Percentiles rank a stretch among this genome's conserved stretches.
Evolutionary conservation across 2,113 vertebrate genomes (phyloP).

Genomic region (Genyomyrus donnyi): DNA sequence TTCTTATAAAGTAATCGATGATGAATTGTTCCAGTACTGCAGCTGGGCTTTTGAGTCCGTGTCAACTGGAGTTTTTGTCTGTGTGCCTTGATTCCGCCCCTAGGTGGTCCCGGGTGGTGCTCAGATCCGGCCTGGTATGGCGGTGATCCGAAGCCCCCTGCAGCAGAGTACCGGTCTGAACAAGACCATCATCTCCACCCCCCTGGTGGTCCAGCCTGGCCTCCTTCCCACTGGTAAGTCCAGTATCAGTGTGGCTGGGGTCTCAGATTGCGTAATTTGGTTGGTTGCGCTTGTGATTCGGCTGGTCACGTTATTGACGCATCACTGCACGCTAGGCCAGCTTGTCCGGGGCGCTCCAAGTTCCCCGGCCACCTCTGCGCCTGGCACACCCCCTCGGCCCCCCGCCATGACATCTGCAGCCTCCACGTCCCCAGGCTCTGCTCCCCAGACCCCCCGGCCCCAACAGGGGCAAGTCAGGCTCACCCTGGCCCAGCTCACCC

Average conservation of each 20-base stretch:
- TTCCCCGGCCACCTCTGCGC: conserved; percentile 54
- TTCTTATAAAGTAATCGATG: neutral
- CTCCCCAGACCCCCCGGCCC: conserved; percentile 56
- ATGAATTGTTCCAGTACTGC: neutral
- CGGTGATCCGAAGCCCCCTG: conserved; percentile 81
- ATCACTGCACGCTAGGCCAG: conserved; percentile 54
- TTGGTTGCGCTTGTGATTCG: neutral
- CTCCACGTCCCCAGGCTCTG: conserved; percentile 27
- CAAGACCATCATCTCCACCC: conserved; percentile 81
- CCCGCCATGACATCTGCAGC: conserved; percentile 35
- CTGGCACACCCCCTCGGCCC: conserved; percentile 37
- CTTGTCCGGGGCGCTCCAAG: conserved; percentile 70
- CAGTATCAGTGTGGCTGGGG: neutral
- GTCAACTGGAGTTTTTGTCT: neutral
- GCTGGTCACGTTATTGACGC: neutral
- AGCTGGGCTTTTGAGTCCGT: neutral
- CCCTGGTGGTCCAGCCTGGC: conserved; percentile 90
- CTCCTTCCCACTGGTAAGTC: conserved; percentile 41
- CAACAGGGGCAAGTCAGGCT: conserved; percentile 97
- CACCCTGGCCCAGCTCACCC: conserved; percentile 92
- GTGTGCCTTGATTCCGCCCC: neutral
- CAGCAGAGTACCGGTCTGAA: conserved; percentile 74
- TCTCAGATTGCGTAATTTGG: neutral
- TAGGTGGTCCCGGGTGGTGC: conserved; percentile 75
- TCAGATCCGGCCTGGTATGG: conserved; percentile 85